phyloP scores from a whole-genome alignment of 2,113 vertebrate genomes.

The Misgurnus anguillicaudatus region DNA sequence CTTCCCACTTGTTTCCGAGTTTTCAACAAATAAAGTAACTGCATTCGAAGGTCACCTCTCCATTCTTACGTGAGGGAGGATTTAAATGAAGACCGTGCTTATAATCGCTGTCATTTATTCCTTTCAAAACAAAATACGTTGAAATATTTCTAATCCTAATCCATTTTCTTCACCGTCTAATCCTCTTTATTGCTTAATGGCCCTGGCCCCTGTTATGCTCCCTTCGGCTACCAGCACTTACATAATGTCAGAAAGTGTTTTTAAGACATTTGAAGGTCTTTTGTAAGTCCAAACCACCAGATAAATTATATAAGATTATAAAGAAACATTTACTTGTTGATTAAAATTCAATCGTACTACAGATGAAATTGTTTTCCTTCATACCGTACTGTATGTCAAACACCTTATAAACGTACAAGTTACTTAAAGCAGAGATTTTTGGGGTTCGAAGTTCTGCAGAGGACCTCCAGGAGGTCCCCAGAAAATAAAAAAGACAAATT shows the following conservation, averaged over 20 bases:
- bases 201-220: slow-evolving; percentile 16
- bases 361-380: neutral
- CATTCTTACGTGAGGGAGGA: slow-evolving; percentile 9
- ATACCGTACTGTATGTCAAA: too few species aligned
- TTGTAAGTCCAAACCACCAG: neutral
- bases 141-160: slow-evolving; percentile 43
- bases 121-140: slow-evolving; percentile 40
- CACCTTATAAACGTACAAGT: too few species aligned
- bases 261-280: slow-evolving; percentile 35
- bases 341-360: neutral
- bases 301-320: neutral
- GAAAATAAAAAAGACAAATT: too few species aligned
- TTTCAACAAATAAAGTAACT: slow-evolving; percentile 11
- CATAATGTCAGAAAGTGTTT: slow-evolving; percentile 31
- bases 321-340: neutral
- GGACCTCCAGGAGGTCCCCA: too few species aligned
- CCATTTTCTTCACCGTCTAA: slow-evolving; percentile 40
- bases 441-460: too few species aligned
- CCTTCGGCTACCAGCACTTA: slow-evolving; percentile 41
- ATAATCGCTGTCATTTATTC: slow-evolving; percentile 40
- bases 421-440: too few species aligned
- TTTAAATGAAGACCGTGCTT: slow-evolving; percentile 43
- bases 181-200: slow-evolving; percentile 45
- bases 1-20: slow-evolving; percentile 1
- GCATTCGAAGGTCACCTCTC: slow-evolving; percentile 48